Conservation (phyloP, 92 coral and sea anemone genomes). For the Porites rus region DNA sequence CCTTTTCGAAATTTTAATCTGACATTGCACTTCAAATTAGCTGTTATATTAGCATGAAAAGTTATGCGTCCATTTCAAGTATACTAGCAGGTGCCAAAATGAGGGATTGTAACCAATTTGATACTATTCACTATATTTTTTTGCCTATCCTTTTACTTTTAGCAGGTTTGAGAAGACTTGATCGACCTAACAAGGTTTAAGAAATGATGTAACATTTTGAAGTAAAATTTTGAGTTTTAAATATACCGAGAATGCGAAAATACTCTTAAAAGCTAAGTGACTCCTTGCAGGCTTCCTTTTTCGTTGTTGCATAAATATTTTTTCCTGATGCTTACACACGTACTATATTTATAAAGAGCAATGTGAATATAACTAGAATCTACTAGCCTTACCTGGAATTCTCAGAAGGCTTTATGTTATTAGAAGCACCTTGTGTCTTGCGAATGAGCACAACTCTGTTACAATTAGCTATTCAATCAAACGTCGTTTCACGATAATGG, state of each 20-base stretch:
- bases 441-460: not conserved
- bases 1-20: not conserved
- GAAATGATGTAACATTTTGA: no score
- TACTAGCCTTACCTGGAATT: constrained; percentile 12
- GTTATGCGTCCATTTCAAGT: no score
- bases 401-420: no score
- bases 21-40: not conserved
- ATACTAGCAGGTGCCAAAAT: not conserved
- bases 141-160: constrained; percentile 2
- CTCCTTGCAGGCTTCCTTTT: not conserved
- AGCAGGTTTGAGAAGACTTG: not conserved
- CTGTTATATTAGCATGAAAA: not conserved
- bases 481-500: constrained; percentile 10
- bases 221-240: no score
- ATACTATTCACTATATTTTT: not conserved
- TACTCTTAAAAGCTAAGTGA: not conserved
- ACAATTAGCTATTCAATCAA: constrained; percentile 19
- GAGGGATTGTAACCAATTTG: constrained; percentile 31
- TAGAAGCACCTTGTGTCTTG: no score
- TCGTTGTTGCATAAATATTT: not conserved
- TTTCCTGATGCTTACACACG: not conserved
- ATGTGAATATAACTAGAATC: not conserved
- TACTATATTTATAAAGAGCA: not conserved
- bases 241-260: not conserved
- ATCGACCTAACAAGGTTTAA: not conserved